phyloP scores from a whole-genome alignment of 2,888 invertebrate species.

The Noctua comes region DNA sequence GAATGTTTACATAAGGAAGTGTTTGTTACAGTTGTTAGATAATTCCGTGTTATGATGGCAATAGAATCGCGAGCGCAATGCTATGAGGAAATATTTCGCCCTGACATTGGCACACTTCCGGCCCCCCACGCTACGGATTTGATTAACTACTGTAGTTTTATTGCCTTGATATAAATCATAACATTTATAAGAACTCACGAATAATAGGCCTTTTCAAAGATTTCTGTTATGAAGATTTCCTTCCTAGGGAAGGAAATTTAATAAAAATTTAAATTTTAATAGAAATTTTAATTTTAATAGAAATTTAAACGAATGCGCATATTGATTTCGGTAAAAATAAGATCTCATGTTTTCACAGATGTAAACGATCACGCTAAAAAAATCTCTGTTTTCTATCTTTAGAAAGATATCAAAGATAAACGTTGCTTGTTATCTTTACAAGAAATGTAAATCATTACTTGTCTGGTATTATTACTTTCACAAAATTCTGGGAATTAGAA shows the following conservation, averaged over 20 bases:
- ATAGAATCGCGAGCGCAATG: conserved; percentile 9
- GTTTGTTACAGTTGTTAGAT: conserved; percentile 18
- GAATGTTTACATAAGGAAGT: conserved; percentile 22
- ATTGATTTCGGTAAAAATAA: neutral
- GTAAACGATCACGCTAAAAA: neutral
- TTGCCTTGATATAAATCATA: conserved; percentile 22
- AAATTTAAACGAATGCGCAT: neutral
- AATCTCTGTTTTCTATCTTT: neutral
- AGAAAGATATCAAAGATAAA: conserved; percentile 28
- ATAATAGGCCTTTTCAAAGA: no score
- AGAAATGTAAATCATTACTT: conserved; percentile 3
- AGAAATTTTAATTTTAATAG: neutral
- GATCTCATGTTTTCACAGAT: neutral
- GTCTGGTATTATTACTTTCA: neutral
- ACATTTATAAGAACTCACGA: neutral
- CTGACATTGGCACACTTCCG: conserved; percentile 53
- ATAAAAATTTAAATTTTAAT: no score
- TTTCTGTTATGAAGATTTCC: neutral
- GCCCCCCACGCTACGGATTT: conserved; percentile 14
- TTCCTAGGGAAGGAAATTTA: neutral
- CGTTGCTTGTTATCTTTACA: conserved; percentile 12
- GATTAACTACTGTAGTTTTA: conserved; percentile 9
- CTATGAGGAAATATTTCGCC: conserved; percentile 48
- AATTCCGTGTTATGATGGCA: conserved; percentile 35
- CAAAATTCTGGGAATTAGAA: neutral